Evolutionary conservation across 2,797 vertebrate species (phyloP).

Genomic region (Rhynchotus rufescens): DNA sequence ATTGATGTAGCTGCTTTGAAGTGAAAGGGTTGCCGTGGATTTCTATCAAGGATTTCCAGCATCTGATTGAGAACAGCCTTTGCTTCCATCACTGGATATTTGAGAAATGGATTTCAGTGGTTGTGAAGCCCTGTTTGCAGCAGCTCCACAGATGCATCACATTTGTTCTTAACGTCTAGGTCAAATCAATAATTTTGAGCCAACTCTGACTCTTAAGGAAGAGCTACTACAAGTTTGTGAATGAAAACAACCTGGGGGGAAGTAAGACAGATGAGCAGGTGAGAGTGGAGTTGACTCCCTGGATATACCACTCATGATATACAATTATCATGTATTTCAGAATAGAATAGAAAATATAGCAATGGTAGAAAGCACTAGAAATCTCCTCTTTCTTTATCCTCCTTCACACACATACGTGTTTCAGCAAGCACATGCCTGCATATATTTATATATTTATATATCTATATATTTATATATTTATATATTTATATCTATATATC

Average conservation of each 20-base stretch:
- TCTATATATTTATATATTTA: not conserved
- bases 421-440: not conserved
- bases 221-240: not conserved
- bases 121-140: not conserved
- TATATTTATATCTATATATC: not conserved
- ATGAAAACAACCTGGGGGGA: not conserved
- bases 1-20: not conserved
- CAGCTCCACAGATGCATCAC: not conserved
- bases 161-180: not conserved
- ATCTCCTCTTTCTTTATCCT: not conserved
- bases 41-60: not conserved
- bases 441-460: accelerated
- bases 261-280: not conserved
- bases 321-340: not conserved
- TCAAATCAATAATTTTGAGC: not conserved
- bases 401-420: not conserved
- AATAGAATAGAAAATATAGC: not conserved
- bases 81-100: not conserved
- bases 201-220: not conserved
- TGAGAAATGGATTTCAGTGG: not conserved
- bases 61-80: not conserved
- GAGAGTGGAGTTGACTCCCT: not conserved
- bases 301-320: not conserved
- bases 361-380: not conserved
- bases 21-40: not conserved